A percentile compares a stretch with the other conserved stretches of the same genome.
These are phyloP conservation scores for Columbina picui DNA, from an alignment of 2,113 vertebrate genomes.

Conservation along the genomic window DNA sequence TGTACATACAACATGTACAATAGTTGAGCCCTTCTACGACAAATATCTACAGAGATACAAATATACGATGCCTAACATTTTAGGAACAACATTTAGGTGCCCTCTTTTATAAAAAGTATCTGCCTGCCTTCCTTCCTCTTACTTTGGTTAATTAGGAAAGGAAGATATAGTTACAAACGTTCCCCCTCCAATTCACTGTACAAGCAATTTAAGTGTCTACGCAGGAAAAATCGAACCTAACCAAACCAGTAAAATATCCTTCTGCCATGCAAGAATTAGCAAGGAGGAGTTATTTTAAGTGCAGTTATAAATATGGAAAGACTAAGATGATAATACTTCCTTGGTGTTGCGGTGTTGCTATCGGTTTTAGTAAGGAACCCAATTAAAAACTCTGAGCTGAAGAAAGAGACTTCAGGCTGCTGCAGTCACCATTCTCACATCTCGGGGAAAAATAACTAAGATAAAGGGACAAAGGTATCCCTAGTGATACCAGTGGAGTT, in stretches of 20 bases:
- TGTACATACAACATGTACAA: constrained; percentile 54
- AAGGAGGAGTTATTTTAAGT: constrained; percentile 15
- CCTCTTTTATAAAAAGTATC: constrained; percentile 70
- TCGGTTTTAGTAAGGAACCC: background rate
- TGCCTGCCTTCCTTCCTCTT: constrained; percentile 36
- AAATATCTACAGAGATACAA: constrained; percentile 59
- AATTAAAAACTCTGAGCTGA: background rate
- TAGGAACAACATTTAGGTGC: constrained; percentile 59
- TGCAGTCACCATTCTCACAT: background rate
- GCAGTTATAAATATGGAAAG: background rate
- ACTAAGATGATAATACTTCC: background rate
- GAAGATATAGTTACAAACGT: constrained; percentile 41
- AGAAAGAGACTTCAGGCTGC: constrained; percentile 21
- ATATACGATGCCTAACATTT: constrained; percentile 58
- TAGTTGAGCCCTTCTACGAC: constrained; percentile 59
- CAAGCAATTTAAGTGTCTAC: background rate
- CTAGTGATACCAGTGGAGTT: background rate
- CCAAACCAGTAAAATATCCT: background rate
- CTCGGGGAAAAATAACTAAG: background rate
- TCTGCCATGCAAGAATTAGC: background rate
- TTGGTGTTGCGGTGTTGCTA: background rate
- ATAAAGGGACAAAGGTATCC: background rate
- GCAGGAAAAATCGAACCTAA: background rate
- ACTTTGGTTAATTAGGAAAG: constrained; percentile 35
- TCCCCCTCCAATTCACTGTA: background rate